Conservation (phyloP, 2,888 invertebrate species). For the Apamea anceps region DNA sequence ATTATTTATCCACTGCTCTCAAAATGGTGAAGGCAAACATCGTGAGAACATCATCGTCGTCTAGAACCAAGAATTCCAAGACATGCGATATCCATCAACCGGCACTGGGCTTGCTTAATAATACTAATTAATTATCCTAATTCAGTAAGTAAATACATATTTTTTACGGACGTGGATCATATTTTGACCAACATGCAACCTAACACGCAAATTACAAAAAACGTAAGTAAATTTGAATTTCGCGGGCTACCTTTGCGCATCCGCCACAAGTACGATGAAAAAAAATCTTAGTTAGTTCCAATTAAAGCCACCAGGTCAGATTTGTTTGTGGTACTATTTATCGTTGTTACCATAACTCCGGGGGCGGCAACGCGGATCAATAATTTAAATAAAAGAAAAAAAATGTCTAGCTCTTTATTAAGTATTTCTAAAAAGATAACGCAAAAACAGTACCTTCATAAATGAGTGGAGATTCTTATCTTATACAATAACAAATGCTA, state of each 20-base stretch:
- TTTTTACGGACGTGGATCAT: no score
- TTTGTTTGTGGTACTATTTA: neutral
- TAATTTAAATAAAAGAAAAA: neutral
- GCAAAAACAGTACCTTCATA: neutral
- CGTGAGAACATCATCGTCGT: neutral
- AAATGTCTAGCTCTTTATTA: neutral
- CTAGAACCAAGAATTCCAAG: neutral
- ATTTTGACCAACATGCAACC: no score
- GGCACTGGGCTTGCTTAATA: no score
- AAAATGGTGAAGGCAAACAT: no score
- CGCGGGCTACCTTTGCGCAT: no score
- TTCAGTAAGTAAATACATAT: no score
- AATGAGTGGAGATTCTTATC: slow-evolving; percentile 4
- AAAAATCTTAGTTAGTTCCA: neutral
- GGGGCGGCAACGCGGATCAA: no score
- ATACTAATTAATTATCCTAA: no score
- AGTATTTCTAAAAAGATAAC: neutral
- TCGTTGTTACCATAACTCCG: neutral
- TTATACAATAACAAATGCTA: neutral
- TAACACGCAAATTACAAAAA: no score
- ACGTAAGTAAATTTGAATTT: no score
- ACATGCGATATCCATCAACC: neutral
- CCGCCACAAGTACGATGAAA: neutral
- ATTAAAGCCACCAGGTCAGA: neutral
- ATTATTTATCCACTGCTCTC: no score